Evolutionary conservation across 2,888 invertebrate species (phyloP).

Genomic region (Koerneria pararmatus): DNA sequence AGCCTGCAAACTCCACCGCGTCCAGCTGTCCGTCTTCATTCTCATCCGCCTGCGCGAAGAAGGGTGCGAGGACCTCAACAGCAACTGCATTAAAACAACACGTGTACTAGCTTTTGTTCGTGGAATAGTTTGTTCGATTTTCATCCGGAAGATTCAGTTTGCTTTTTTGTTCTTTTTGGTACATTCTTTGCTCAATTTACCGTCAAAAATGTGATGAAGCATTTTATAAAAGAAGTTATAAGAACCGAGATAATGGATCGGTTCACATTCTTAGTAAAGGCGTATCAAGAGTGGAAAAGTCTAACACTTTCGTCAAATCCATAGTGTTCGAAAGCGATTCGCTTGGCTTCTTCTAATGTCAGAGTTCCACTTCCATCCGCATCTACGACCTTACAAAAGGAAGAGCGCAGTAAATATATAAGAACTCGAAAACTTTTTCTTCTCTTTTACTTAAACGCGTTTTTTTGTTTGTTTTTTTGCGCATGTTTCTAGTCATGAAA

Average conservation of each 20-base stretch:
- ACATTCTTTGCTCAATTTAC: no score
- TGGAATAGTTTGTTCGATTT: no score
- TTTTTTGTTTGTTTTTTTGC: no score
- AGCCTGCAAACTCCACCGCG: slow-evolving; percentile 56
- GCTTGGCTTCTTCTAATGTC: slow-evolving; percentile 54
- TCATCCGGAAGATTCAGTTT: neutral
- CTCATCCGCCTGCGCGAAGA: slow-evolving; percentile 58
- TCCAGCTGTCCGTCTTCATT: slow-evolving; percentile 56
- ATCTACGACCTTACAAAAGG: slow-evolving; percentile 43
- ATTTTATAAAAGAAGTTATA: no score
- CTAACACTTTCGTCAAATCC: slow-evolving; percentile 39
- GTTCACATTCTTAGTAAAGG: neutral
- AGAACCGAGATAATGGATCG: neutral
- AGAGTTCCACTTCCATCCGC: slow-evolving; percentile 54
- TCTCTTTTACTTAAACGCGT: neutral
- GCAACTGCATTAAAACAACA: no score
- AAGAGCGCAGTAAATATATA: neutral
- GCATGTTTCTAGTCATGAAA: no score
- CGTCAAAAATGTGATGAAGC: no score
- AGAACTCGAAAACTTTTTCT: neutral
- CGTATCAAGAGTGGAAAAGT: slow-evolving; percentile 28
- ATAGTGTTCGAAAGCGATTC: slow-evolving; percentile 54
- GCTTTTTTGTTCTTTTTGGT: slow-evolving; percentile 3
- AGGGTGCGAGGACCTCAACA: slow-evolving; percentile 41
- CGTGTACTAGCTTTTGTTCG: no score